A percentile compares a stretch with the other conserved stretches of the same genome.
phyloP scores from a whole-genome alignment of 2,113 vertebrate genomes.

The Verasper variegatus region DNA sequence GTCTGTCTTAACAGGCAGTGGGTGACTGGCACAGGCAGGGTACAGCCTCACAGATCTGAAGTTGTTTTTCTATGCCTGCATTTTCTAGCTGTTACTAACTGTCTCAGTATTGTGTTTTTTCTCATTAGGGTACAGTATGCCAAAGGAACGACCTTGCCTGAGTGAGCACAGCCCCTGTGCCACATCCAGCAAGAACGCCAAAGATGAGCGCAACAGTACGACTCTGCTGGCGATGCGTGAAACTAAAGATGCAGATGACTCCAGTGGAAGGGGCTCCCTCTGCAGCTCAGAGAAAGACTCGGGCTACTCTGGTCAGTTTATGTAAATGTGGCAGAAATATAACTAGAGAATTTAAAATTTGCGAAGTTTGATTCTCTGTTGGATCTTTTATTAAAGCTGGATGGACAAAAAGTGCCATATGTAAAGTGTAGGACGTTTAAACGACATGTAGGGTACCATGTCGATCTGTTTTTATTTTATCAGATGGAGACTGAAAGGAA shows the following conservation, averaged over 20 bases:
- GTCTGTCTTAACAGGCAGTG: background rate
- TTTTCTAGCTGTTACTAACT: background rate
- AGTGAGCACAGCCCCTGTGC: slow-evolving; percentile 28
- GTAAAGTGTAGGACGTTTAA: too few relatives aligned
- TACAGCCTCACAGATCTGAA: background rate
- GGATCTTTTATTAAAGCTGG: too few relatives aligned
- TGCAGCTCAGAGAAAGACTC: slow-evolving; percentile 83
- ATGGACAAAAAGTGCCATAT: too few relatives aligned
- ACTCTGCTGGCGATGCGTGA: slow-evolving; percentile 58
- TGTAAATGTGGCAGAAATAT: background rate
- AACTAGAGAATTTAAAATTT: background rate
- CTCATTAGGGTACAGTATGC: slow-evolving; percentile 68
- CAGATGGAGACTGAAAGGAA: too few relatives aligned
- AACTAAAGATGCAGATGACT: slow-evolving; percentile 15
- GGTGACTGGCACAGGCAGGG: too few relatives aligned
- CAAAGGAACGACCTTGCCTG: slow-evolving; percentile 56
- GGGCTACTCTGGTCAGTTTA: slow-evolving; percentile 78
- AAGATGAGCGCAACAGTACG: slow-evolving; percentile 75
- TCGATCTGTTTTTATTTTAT: too few relatives aligned
- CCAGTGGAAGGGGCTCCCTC: slow-evolving; percentile 50
- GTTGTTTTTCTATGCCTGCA: background rate
- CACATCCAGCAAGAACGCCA: slow-evolving; percentile 70
- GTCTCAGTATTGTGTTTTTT: slow-evolving; percentile 1
- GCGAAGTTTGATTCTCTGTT: background rate
- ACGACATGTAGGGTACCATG: too few relatives aligned